A percentile compares a stretch with the other conserved stretches of the same genome.
These are phyloP conservation scores for Acholoe squamosa DNA, from an alignment of 2,888 invertebrate genomes.

Conservation along the genomic window DNA sequence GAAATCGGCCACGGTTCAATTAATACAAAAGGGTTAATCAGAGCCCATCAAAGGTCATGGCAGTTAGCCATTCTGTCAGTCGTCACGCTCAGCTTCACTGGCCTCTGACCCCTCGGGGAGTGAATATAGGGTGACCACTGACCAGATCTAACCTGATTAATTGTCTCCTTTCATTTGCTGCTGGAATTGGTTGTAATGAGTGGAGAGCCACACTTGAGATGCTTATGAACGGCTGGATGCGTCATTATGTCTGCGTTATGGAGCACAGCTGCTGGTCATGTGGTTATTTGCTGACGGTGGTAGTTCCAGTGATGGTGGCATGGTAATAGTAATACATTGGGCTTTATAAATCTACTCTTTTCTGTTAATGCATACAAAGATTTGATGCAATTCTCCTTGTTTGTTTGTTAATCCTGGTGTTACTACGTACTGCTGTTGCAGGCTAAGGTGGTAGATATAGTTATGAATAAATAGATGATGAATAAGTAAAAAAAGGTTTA, in stretches of 20 bases:
- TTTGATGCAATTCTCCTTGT: too few relatives aligned
- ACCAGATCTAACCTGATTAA: conserved; percentile 44
- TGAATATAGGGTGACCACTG: conserved; percentile 18
- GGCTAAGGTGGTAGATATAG: too few relatives aligned
- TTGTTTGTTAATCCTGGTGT: too few relatives aligned
- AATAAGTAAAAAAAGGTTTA: too few relatives aligned
- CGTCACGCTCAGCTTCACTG: not conserved
- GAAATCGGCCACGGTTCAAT: not conserved
- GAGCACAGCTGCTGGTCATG: not conserved
- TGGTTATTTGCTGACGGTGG: not conserved
- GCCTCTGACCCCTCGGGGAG: not conserved
- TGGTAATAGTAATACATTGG: too few relatives aligned
- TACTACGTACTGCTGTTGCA: too few relatives aligned
- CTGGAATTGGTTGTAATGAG: not conserved
- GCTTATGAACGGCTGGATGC: conserved; percentile 9
- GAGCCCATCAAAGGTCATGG: not conserved
- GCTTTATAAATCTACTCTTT: too few relatives aligned
- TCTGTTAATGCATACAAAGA: too few relatives aligned
- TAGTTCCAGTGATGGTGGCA: too few relatives aligned
- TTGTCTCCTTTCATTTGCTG: conserved; percentile 17
- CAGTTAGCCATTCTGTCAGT: not conserved
- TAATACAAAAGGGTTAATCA: not conserved
- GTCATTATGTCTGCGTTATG: not conserved
- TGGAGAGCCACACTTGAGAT: not conserved
- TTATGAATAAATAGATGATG: too few relatives aligned